Evolutionary conservation across 2,113 vertebrate species (phyloP).

Genomic region (Rhynchopsitta pachyrhyncha): DNA sequence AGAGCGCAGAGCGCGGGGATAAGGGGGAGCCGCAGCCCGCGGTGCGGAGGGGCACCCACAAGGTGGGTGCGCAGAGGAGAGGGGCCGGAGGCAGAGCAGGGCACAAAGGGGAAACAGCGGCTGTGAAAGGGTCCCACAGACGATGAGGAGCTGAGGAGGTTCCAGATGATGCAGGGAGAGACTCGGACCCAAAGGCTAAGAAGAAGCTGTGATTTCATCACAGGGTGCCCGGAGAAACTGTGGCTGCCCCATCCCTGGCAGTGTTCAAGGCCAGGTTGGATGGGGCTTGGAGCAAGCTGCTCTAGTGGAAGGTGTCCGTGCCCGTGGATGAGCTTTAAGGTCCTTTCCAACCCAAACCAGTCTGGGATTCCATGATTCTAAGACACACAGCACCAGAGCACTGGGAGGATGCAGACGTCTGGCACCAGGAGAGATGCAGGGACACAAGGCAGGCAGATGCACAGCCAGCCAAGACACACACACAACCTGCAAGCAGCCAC

Average conservation of each 20-base stretch:
- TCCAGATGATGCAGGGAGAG: not conserved
- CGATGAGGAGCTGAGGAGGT: not conserved
- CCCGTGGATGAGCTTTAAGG: not conserved
- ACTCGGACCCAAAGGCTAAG: not conserved
- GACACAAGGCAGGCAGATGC: rapidly evolving
- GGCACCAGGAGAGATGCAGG: rapidly evolving
- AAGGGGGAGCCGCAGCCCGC: too few relatives aligned
- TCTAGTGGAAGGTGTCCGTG: not conserved
- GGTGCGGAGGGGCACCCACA: not conserved
- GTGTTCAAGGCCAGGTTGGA: not conserved
- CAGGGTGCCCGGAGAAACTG: too few relatives aligned
- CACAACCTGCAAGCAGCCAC: not conserved
- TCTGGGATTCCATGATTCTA: not conserved
- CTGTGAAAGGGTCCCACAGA: rapidly evolving
- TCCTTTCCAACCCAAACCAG: not conserved
- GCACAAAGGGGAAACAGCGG: too few relatives aligned
- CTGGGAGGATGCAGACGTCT: not conserved
- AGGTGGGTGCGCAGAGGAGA: too few relatives aligned
- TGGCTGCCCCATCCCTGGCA: not conserved
- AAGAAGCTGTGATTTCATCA: too few relatives aligned
- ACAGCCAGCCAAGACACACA: not conserved
- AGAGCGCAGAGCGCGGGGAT: not conserved
- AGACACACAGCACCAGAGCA: rapidly evolving
- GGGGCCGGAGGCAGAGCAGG: rapidly evolving
- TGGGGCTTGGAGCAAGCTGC: not conserved